Conservation (phyloP, 2,888 invertebrate genomes). For the Aphodius granarius region DNA sequence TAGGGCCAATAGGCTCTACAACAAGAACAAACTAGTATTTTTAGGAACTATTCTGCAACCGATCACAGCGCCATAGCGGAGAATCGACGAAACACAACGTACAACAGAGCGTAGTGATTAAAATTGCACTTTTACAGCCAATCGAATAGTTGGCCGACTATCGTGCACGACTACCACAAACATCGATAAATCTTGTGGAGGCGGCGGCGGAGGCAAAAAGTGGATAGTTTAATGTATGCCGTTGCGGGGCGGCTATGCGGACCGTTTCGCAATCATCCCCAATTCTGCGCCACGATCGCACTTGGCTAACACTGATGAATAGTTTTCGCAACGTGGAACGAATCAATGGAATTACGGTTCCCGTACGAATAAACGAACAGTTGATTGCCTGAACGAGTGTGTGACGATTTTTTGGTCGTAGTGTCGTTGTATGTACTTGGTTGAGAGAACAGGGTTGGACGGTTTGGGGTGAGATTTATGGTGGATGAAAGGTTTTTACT, state of each 20-base stretch:
- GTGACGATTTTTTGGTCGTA: not conserved
- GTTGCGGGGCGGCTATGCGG: not conserved
- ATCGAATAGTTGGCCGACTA: constrained; percentile 1
- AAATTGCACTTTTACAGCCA: constrained; percentile 13
- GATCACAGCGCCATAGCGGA: not conserved
- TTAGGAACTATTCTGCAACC: not conserved
- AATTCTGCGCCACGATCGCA: not conserved
- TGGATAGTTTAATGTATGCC: not conserved
- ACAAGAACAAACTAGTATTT: not conserved
- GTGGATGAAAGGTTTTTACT: not conserved
- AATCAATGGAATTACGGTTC: constrained; percentile 20
- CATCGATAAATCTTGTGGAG: constrained; percentile 4
- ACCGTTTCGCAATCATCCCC: constrained; percentile 2
- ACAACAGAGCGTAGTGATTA: not conserved
- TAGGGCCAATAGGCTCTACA: no score
- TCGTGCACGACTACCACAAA: constrained; percentile 7
- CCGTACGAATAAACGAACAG: not conserved
- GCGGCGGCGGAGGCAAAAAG: not conserved
- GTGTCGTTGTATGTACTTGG: not conserved
- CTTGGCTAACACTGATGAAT: constrained; percentile 16
- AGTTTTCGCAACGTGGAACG: constrained; percentile 19
- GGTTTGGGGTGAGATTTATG: not conserved
- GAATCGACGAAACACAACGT: constrained; percentile 4
- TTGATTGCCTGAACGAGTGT: not conserved
- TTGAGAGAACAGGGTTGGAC: not conserved